phyloP scores from a whole-genome alignment of 2,797 vertebrate species.

The Bradypus variegatus region DNA sequence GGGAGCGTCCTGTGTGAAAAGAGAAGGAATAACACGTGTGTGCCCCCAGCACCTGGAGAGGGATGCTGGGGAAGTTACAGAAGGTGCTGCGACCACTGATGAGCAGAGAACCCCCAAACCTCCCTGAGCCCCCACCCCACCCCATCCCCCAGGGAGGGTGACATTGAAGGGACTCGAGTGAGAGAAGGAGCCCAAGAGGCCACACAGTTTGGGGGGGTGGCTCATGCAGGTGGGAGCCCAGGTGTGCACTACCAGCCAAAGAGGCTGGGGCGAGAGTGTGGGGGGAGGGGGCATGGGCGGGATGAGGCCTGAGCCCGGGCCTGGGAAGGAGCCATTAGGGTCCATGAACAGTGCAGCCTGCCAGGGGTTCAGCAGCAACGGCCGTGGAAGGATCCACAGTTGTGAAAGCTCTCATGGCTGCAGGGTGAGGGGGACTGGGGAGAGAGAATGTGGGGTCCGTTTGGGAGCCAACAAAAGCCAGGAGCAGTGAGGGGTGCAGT shows the following conservation, averaged over 20 bases:
- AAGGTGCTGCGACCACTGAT: background rate
- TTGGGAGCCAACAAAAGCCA: background rate
- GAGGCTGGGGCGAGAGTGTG: background rate
- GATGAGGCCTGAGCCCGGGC: background rate
- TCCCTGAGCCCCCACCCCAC: no score
- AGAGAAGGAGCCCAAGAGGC: no score
- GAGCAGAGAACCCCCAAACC: background rate
- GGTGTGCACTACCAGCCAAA: background rate
- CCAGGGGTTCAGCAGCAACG: background rate
- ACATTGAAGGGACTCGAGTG: no score
- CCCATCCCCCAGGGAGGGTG: no score
- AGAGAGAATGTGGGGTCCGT: background rate
- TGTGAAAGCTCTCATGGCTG: background rate
- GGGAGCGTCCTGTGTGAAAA: background rate
- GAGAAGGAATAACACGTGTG: fast-evolving
- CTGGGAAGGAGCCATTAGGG: no score
- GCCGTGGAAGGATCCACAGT: fast-evolving
- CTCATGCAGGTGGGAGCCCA: background rate
- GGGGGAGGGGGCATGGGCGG: background rate
- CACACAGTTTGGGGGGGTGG: no score
- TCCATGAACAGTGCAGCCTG: background rate
- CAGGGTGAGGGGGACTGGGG: fast-evolving
- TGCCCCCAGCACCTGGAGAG: background rate
- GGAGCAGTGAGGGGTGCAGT: background rate
- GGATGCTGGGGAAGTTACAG: background rate